Evolutionary conservation across 30 jellyfish, hydroid and myxozoan species (phyloP).

Genomic region (Morbakka virulenta): DNA sequence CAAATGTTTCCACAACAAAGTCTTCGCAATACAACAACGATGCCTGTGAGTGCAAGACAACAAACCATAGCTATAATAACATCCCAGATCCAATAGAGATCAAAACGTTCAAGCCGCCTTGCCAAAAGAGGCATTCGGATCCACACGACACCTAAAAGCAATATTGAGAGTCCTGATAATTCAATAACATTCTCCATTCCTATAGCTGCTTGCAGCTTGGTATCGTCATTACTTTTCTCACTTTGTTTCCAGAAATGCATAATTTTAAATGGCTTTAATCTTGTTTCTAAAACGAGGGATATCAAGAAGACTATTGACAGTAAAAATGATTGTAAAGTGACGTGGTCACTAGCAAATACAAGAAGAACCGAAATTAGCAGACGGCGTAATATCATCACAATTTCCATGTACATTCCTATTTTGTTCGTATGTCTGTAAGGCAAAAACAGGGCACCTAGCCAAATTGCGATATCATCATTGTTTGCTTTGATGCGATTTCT

Average conservation of each 20-base stretch:
- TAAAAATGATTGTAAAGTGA: neutral
- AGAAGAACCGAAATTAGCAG: neutral
- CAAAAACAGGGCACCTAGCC: conserved; percentile 60
- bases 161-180: neutral
- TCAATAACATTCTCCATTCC: neutral
- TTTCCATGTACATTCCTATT: neutral
- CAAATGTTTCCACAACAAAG: too few species aligned
- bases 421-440: conserved; percentile 3
- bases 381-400: neutral
- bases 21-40: neutral
- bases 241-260: neutral
- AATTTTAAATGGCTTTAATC: neutral
- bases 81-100: neutral
- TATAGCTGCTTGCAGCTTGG: too few species aligned
- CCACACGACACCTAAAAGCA: neutral
- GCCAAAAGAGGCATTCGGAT: neutral
- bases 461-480: neutral
- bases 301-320: neutral
- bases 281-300: neutral
- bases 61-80: neutral
- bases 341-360: neutral
- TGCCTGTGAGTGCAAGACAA: neutral
- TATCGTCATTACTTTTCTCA: neutral
- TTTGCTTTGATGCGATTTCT: conserved; percentile 14
- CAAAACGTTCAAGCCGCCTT: neutral